A percentile compares a stretch with the other conserved stretches of the same genome.
These are phyloP conservation scores for Sylvilagus bachmani DNA, from an alignment of 2,113 vertebrate genomes.

Conservation along the genomic window DNA sequence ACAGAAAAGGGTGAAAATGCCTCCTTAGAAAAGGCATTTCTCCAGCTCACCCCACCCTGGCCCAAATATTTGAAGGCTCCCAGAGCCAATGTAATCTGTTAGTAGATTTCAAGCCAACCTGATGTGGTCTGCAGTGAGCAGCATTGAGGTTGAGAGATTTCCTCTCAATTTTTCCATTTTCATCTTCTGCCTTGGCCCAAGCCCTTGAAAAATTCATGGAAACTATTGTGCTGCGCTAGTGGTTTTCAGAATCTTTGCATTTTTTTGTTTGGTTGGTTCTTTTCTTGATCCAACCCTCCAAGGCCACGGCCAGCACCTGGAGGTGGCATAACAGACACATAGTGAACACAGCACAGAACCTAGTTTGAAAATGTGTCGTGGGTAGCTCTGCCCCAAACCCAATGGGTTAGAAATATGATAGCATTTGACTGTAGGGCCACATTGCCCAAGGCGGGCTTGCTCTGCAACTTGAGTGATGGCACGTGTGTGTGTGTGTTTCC, in stretches of 20 bases:
- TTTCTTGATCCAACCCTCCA: neutral
- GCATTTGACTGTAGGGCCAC: neutral
- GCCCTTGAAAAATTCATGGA: conserved; percentile 55
- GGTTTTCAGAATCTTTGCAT: conserved; percentile 20
- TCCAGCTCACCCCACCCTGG: neutral
- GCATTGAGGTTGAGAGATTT: conserved; percentile 50
- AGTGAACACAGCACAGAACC: neutral
- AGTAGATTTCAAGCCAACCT: conserved; percentile 39
- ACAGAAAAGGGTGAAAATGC: conserved; percentile 47
- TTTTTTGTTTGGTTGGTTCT: conserved; percentile 7
- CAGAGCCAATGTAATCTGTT: conserved; percentile 39
- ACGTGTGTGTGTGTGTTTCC: neutral
- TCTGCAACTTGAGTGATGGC: neutral
- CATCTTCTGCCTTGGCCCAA: conserved; percentile 48
- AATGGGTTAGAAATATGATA: neutral
- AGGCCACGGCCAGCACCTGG: neutral
- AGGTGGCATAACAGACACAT: neutral
- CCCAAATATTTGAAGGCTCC: conserved; percentile 21
- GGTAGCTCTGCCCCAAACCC: neutral
- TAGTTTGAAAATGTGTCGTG: neutral
- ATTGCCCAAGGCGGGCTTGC: neutral
- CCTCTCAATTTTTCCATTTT: conserved; percentile 51
- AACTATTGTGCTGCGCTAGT: conserved; percentile 20
- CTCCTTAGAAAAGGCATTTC: conserved; percentile 49
- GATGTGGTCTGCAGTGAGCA: neutral